Base-by-base conservation (phyloP, 2,797 vertebrate genomes). In the Anableps anableps region DNA sequence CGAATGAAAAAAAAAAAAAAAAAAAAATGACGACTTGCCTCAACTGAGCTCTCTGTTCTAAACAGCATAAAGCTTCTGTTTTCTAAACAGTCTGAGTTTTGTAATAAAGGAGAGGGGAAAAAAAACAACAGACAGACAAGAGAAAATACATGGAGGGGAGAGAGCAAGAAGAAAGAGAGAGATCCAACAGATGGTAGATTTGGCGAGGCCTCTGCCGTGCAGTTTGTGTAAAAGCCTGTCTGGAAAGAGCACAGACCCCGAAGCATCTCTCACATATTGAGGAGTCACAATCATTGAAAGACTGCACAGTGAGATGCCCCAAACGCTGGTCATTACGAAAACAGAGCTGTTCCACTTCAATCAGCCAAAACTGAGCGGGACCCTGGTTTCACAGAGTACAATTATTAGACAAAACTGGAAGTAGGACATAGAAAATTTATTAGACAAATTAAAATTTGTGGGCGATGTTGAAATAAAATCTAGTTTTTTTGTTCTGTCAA, bases 131-230 rank as follows among this genome's bases (percentile, higher is more conserved):
- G 82, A 86, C 85, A 88, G 85, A 85, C 76, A 51, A 87, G 79
- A 85, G 76, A 82, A 77, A 82, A 76, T 75, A 75, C 62, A 82
- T 83, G 48, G 77, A n/a, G 62, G 71, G 72, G 74, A 76, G 81
- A 89, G 60, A 16, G 89, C 50, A 88, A 70, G 75, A 38, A 50
- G 72, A 80, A 72, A 82, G 84, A 86, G 84, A 92, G 87, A 79
- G 85, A 91, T 89, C 90, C 91, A 93, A 92, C 95, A 95, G 94
- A 95, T 95, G 95, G 95, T 94, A 84, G 91, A 92, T 94, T 94
- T 95, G 93, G 94, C 94, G 86, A 89, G 89, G 90, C 88, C 91
- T 88, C 88, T 84, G 86, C 91, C 91, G 91, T 90, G 92, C 92
- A 90, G 90, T 94, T 91, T 92, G 92, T 92, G 91, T 92, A 94